A percentile compares a stretch with the other conserved stretches of the same genome.
These are phyloP conservation scores for Sipunculus nudus DNA, from an alignment of 2,888 invertebrate genomes.

Conservation along the genomic window DNA sequence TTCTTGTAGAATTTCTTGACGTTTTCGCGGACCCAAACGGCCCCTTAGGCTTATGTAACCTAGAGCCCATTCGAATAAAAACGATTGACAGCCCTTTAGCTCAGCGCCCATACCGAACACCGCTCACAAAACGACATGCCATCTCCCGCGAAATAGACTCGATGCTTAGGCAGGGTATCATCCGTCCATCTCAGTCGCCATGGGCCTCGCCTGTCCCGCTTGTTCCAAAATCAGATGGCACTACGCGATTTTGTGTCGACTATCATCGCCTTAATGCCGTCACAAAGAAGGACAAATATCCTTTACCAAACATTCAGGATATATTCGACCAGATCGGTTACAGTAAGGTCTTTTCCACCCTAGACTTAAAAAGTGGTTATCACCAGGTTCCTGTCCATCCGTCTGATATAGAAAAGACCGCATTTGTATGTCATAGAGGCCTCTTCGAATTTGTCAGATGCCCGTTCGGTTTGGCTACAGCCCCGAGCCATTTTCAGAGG, in stretches of 20 bases:
- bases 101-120: slow-evolving; percentile 8
- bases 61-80: background rate
- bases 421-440: slow-evolving; percentile 32
- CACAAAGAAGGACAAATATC: slow-evolving; percentile 6
- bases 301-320: slow-evolving; percentile 25
- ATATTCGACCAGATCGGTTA: slow-evolving; percentile 24
- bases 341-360: slow-evolving; percentile 27
- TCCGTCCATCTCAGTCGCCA: background rate
- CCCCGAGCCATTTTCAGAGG: slow-evolving; percentile 17
- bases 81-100: too few species aligned
- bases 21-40: background rate
- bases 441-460: slow-evolving; percentile 27
- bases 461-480: slow-evolving; percentile 23
- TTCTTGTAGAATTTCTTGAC: background rate
- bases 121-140: background rate
- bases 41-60: background rate
- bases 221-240: slow-evolving; percentile 16
- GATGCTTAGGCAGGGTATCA: slow-evolving; percentile 12
- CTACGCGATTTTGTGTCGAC: slow-evolving; percentile 11
- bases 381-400: slow-evolving; percentile 33
- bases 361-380: slow-evolving; percentile 37
- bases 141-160: slow-evolving; percentile 4
- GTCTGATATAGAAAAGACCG: slow-evolving; percentile 19
- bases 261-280: slow-evolving; percentile 1
- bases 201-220: slow-evolving; percentile 20